Evolutionary conservation across 2,888 invertebrate genomes (phyloP), one percentile per base, ranked within the genome.

Genomic region (Tridacna gigas): DNA sequence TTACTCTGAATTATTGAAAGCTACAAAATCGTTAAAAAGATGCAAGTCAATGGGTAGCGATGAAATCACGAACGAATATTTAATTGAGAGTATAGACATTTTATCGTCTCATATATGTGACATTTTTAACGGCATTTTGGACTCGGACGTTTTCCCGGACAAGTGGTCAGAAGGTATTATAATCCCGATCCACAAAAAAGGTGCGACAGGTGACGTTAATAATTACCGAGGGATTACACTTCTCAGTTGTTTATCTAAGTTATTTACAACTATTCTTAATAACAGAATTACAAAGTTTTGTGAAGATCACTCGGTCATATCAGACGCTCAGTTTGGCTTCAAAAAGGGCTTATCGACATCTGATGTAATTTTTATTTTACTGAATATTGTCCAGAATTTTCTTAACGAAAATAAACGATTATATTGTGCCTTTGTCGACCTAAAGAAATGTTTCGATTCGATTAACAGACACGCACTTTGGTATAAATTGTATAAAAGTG

Each of bases 201-300:
- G 71, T 47, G 69, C 37, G 61, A 15, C 13, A 47, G 56, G 45
- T 45, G 25, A 73, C 45, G 74, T 67, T 18, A 47, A 74, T 5
- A 78, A 82, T 25, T 82, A 74, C 13, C 48, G 78, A 20, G 74
- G 78, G n/a, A 77, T 81, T 26, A 74, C 74, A 5, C 61, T 82
- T 45, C 15, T 74, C 15, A 82, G 66, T 67, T 82, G 82, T 63
- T 28, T 78, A 18, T 45, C 77, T 2, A 73, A 82, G 56, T 22
- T 82, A 20, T 82, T 82, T 60, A 78, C 82, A 13, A n/a, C 26
- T 69, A 51, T 82, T 22, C 45, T 82, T 22, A 78, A 82, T 82
- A 67, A 48, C 5, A 71, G 75, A 71, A 48, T 83, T 25, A 45
- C 5, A 20, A 77, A 22, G 9, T 73, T n/a, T n/a, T 74, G 74